Conservation (phyloP, 2,888 invertebrate genomes). For the Entomobrya proxima region DNA sequence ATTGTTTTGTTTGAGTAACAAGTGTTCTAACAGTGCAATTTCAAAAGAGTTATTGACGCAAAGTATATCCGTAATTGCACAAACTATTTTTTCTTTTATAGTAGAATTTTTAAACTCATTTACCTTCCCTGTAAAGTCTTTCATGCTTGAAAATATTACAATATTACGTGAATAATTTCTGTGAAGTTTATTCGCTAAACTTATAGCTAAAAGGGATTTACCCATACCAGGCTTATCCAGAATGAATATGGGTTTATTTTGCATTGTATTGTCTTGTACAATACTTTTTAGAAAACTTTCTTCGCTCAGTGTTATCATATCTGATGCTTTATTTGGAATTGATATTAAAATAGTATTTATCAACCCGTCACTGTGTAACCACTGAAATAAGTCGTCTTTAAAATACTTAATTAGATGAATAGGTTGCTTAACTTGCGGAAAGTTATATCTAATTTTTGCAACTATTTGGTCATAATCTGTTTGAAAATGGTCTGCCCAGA, state of each 20-base stretch:
- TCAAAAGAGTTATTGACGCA: too few relatives aligned
- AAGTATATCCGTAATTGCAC: too few relatives aligned
- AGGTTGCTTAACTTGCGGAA: not conserved
- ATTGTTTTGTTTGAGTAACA: too few relatives aligned
- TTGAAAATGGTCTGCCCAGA: not conserved
- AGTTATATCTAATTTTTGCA: too few relatives aligned
- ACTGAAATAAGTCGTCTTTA: slow-evolving; percentile 2
- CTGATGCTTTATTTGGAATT: not conserved
- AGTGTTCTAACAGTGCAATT: too few relatives aligned
- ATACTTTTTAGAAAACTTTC: not conserved
- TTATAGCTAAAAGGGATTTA: not conserved
- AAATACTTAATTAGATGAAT: not conserved
- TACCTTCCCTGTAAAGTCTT: too few relatives aligned
- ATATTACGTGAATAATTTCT: not conserved
- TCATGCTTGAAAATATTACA: not conserved
- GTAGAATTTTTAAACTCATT: too few relatives aligned
- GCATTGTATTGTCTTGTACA: not conserved
- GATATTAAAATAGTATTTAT: not conserved
- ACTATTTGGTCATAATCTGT: not conserved
- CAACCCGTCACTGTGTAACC: not conserved
- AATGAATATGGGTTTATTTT: not conserved
- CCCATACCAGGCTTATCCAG: slow-evolving; percentile 29
- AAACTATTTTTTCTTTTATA: too few relatives aligned
- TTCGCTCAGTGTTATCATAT: not conserved
- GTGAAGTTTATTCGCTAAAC: not conserved